Evolutionary conservation across 2,797 vertebrate species (phyloP).

Genomic region (Mormyrus hasselquistii): DNA sequence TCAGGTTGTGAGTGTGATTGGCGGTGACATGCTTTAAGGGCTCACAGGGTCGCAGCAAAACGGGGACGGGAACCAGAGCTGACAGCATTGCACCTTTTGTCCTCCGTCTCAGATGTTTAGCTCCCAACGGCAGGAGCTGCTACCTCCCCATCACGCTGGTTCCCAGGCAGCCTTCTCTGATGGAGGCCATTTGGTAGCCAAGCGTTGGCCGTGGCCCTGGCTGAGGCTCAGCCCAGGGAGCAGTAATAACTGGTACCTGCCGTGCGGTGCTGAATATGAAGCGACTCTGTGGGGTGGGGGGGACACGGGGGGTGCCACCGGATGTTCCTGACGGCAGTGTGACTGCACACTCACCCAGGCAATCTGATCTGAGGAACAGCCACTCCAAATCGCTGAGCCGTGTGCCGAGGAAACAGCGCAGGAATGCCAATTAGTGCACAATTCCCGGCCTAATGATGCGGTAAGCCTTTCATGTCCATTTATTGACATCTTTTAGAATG

Average conservation of each 20-base stretch:
- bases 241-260: slow-evolving; percentile 30
- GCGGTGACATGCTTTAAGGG: background rate
- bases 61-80: slow-evolving; percentile 21
- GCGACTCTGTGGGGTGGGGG: slow-evolving; percentile 11
- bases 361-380: slow-evolving; percentile 28
- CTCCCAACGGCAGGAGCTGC: background rate
- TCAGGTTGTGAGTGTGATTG: slow-evolving; percentile 9
- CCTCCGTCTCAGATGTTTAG: background rate
- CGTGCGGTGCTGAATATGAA: slow-evolving; percentile 15
- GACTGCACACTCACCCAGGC: slow-evolving; percentile 27
- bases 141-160: background rate
- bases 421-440: slow-evolving; percentile 34
- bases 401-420: slow-evolving; percentile 26
- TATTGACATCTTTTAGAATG: background rate
- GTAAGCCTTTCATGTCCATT: background rate
- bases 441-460: slow-evolving; percentile 43
- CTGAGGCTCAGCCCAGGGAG: background rate
- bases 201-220: background rate
- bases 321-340: slow-evolving; percentile 20
- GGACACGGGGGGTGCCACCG: slow-evolving; percentile 28
- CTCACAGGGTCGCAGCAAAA: background rate
- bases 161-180: background rate
- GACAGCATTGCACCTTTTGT: background rate
- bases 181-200: background rate
- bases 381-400: slow-evolving; percentile 27